Percentiles rank a stretch among this genome's conserved stretches.
These are phyloP conservation scores for Coenonympha arcania DNA, from an alignment of 2,888 invertebrate species.

Conservation along the genomic window DNA sequence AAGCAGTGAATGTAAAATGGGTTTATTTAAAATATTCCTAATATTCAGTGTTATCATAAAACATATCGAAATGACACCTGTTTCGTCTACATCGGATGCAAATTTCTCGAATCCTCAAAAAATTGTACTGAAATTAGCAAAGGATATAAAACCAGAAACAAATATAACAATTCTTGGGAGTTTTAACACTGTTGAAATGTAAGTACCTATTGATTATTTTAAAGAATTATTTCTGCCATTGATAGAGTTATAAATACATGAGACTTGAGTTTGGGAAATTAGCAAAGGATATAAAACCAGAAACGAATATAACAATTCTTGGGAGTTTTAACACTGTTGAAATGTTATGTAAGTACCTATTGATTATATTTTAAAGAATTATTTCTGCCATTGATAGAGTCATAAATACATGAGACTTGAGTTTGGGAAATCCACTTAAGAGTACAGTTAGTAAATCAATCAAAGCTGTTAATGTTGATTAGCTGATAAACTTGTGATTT, in stretches of 20 bases:
- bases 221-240: too few relatives aligned
- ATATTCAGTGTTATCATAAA: slow-evolving; percentile 1
- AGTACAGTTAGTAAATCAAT: too few relatives aligned
- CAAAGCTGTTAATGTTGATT: too few relatives aligned
- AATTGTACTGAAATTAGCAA: slow-evolving; percentile 2
- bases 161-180: slow-evolving; percentile 10
- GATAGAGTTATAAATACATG: too few relatives aligned
- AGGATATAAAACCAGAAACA: slow-evolving; percentile 5
- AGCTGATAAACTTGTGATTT: too few relatives aligned
- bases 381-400: too few relatives aligned
- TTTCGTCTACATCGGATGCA: neutral
- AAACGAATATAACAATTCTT: slow-evolving; percentile 8
- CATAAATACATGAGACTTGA: too few relatives aligned
- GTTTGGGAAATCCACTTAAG: too few relatives aligned
- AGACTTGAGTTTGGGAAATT: too few relatives aligned
- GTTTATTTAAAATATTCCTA: neutral
- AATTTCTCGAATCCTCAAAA: neutral
- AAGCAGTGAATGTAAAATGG: neutral
- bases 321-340: neutral
- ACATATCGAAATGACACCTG: slow-evolving; percentile 5
- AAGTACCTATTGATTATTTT: neutral
- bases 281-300: slow-evolving; percentile 3
- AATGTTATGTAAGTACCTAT: slow-evolving; percentile 6
- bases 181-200: neutral
- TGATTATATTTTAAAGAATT: neutral